phyloP scores from a whole-genome alignment of 2,888 invertebrate species.

The Rhagophthalmus giganteus region DNA sequence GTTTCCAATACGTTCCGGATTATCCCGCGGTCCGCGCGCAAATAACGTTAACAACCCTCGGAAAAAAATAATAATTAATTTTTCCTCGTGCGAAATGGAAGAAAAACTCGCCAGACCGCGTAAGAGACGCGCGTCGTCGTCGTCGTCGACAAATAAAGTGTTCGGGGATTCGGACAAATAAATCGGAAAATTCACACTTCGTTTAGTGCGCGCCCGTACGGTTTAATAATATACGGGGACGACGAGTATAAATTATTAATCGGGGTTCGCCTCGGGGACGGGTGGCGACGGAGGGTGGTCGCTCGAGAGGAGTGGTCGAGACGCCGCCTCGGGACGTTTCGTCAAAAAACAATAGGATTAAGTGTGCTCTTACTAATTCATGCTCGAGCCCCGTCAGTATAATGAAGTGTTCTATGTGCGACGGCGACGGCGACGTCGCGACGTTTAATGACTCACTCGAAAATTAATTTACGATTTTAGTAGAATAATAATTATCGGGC shows the following conservation, averaged over 20 bases:
- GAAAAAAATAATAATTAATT: not conserved
- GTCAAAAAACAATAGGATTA: too few relatives aligned
- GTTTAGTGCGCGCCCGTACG: not conserved
- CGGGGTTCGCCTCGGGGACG: not conserved
- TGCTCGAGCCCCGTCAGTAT: too few relatives aligned
- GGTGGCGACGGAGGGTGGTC: not conserved
- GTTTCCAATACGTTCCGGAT: constrained; percentile 30
- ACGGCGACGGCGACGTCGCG: too few relatives aligned
- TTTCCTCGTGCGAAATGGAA: not conserved
- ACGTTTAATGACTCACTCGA: too few relatives aligned
- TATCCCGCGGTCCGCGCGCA: constrained; percentile 1
- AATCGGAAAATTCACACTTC: not conserved
- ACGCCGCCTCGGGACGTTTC: too few relatives aligned
- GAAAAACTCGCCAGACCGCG: not conserved
- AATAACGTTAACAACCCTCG: constrained; percentile 2
- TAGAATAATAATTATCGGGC: not conserved
- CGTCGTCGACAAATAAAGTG: not conserved
- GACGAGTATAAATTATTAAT: not conserved
- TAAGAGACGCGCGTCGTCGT: too few relatives aligned
- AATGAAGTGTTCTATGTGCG: too few relatives aligned
- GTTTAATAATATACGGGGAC: not conserved
- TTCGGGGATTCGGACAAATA: not conserved
- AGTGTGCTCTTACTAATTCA: too few relatives aligned
- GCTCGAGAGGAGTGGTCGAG: not conserved
- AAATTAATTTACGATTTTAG: too few relatives aligned